Evolutionary conservation across 1,140 invertebrate species (phyloP).

Genomic region (Drosophila athabasca): DNA sequence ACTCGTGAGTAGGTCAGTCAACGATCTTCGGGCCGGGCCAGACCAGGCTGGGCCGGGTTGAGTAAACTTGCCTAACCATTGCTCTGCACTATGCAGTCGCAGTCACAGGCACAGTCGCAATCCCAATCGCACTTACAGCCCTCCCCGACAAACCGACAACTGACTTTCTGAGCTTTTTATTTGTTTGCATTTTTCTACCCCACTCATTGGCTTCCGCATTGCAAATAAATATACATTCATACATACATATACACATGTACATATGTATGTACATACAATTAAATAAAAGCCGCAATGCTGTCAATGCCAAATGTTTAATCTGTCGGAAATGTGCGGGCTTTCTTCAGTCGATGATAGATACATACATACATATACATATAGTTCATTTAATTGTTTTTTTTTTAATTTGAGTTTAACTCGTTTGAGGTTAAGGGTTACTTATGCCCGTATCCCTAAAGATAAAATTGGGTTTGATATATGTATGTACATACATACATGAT

Average conservation of each 20-base stretch:
- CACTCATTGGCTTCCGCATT: constrained; percentile 62
- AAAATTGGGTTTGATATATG: no score
- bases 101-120: background rate
- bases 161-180: constrained; percentile 64
- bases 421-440: no score
- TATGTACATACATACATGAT: no score
- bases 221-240: constrained; percentile 29
- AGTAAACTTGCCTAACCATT: constrained; percentile 56
- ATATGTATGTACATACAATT: background rate
- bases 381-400: background rate
- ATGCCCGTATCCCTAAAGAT: no score
- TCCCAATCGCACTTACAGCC: no score
- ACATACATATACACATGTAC: background rate
- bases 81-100: constrained; percentile 7
- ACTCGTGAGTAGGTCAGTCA: constrained; percentile 73
- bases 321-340: background rate
- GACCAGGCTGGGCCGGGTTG: constrained; percentile 35
- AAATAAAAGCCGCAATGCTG: constrained; percentile 25
- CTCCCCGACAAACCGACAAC: constrained; percentile 64
- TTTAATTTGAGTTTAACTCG: background rate
- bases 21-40: constrained; percentile 58
- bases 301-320: constrained; percentile 66
- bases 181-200: constrained; percentile 26
- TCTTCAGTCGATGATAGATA: constrained; percentile 6
- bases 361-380: no score